Evolutionary conservation across 1,140 invertebrate genomes (phyloP), one percentile per base, ranked within the genome.

Genomic region (Aphaenogaster floridana): DNA sequence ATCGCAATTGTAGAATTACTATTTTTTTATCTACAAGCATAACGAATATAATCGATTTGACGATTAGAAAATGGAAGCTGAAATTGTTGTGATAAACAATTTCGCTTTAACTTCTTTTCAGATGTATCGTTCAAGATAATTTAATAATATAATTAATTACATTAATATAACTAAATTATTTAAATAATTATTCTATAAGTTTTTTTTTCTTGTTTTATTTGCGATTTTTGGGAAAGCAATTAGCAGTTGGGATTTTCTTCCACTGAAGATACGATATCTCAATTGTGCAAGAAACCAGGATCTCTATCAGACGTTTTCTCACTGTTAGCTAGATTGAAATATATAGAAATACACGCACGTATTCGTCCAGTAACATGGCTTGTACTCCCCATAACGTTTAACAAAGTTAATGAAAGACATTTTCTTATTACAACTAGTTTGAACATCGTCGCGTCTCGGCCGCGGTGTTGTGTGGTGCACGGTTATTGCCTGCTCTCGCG

Each of bases 371-470:
- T 91, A 92, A 86, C 84, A 85, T 88, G 87, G 91, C 92, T 93
- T 93, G 85, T 93, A 93, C 91, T 94, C 80, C 84, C 90, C 86
- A 86, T 92, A 74, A 74, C 80, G 86, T 94, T 92, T 90, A 92
- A 92, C 94, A 93, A 93, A 94, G 85, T 94, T 74, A 94, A 94
- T 95, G 94, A 95, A 95, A 95, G 94, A 95, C 94, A 88, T 93
- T 92, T 94, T 88, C 77, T 94, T 91, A 90, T 88, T 89, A 93
- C 86, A 91, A 90, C 92, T 93, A 91, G 88, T 74, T 91, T 91
- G 72, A 88, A 76, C 89, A 85, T 88, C 76, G 88, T 91, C 69
- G 78, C 90, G 85, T 88, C 76, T 91, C 89, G 79, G 79, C 89
- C 88, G 89, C 90, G 89, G 81, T 90, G 87, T 89, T 90, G 86